Conservation (phyloP, 1,140 invertebrate genomes). For the Coptotermes formosanus region DNA sequence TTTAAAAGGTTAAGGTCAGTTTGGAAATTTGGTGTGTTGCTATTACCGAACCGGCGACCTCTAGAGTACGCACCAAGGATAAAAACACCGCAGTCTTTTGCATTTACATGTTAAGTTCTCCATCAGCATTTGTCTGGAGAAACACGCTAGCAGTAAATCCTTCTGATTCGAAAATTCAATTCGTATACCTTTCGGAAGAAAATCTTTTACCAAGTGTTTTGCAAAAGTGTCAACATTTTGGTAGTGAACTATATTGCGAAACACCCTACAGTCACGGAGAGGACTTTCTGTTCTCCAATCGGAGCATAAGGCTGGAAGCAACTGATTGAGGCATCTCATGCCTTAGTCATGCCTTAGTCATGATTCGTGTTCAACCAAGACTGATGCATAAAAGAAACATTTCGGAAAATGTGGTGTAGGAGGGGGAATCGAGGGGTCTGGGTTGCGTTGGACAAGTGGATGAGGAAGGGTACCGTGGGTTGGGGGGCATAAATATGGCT, state of each 20-base stretch:
- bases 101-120: no score
- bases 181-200: no score
- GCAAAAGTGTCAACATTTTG: no score
- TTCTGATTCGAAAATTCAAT: no score
- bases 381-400: conserved; percentile 19
- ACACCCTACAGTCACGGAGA: not conserved
- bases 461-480: not conserved
- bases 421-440: not conserved
- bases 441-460: not conserved
- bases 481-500: not conserved
- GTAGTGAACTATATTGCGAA: not conserved
- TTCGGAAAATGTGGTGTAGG: not conserved
- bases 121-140: no score
- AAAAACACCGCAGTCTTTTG: no score
- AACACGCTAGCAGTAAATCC: no score
- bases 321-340: conserved; percentile 12
- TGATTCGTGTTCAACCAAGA: not conserved
- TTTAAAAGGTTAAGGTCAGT: no score
- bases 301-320: conserved; percentile 13
- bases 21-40: no score
- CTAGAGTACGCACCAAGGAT: no score
- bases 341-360: conserved; percentile 4
- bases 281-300: not conserved
- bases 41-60: no score
- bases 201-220: no score